A percentile compares a stretch with the other conserved stretches of the same genome.
Evolutionary conservation across 1,140 invertebrate species (phyloP).

Genomic region (Platyscapa corneri): DNA sequence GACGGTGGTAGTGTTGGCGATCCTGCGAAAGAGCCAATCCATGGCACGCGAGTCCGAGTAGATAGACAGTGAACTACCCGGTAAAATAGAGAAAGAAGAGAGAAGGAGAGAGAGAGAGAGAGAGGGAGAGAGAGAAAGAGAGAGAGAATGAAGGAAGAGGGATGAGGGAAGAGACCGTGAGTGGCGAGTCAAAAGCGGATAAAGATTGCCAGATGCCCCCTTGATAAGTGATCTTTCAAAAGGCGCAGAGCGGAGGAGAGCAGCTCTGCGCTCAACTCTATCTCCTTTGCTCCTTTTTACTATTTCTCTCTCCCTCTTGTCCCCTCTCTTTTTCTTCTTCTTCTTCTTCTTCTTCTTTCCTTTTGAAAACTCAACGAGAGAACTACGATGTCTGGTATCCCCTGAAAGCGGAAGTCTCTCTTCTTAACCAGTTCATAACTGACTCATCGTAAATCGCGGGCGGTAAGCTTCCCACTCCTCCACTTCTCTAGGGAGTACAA

Average conservation of each 20-base stretch:
- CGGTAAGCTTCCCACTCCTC: background rate
- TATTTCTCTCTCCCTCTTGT: constrained; percentile 21
- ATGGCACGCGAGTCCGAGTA: constrained; percentile 23
- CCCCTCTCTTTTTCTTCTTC: background rate
- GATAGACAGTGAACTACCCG: background rate
- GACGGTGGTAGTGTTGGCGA: constrained; percentile 20
- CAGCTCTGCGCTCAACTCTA: constrained; percentile 22
- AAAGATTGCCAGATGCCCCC: constrained; percentile 52
- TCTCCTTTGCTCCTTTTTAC: constrained; percentile 33
- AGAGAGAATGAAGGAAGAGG: background rate
- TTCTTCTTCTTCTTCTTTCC: background rate
- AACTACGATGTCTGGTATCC: background rate
- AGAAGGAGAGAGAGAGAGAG: background rate
- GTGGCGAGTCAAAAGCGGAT: constrained; percentile 47
- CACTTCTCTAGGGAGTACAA: constrained; percentile 34
- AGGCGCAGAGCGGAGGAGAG: constrained; percentile 18
- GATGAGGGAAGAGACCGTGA: background rate
- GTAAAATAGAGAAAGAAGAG: background rate
- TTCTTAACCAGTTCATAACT: constrained; percentile 52
- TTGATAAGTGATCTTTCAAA: constrained; percentile 51
- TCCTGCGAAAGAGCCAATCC: constrained; percentile 49
- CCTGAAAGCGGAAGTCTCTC: constrained; percentile 36
- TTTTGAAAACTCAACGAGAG: constrained; percentile 31
- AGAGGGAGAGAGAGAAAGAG: background rate
- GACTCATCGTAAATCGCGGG: constrained; percentile 34